Base-by-base conservation (phyloP, 2,113 vertebrate genomes). In the Cardinalis cardinalis region DNA sequence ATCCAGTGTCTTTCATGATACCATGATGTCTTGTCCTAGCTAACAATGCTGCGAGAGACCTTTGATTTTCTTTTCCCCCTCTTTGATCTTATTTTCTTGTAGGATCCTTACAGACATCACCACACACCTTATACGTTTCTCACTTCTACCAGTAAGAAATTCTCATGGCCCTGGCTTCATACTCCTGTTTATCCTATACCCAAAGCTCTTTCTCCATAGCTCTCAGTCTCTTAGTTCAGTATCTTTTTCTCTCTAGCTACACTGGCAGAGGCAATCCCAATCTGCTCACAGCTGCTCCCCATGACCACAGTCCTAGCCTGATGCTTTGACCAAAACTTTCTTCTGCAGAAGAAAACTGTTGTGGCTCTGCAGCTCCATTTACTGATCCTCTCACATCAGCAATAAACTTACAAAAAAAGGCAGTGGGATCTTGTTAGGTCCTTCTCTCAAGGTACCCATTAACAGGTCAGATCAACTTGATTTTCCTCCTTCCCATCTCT, bases 271-370 rank as follows among this genome's bases (percentile, higher is more conserved):
- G 23, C 13, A 88, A 73, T 28, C 15, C 13, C 80, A 86, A 17
- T 4, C 64, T 84, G 16, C 34, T 66, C 20, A 44, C 23, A 49
- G 58, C 17, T 1, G 0, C 19, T 56, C 2, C 7, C 41, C 0
- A 0, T 38, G 25, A 32, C 43, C 41, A 76, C 15, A 14, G 49
- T 19, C 25, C 32, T 43, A 32, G 10, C 32, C 51, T 40, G 9
- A 32, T 46, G 20, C 20, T 58, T 68, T 52, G 36, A 72, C 26
- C 14, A 53, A 20, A 38, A 31, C 1, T 19, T 58, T 43, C 15
- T 65, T 59, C 59, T n/a, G n/a, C 16, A 73, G 36, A 56, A 34
- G 12, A 59, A 17, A 1, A 7, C 10, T 40, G 3, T 6, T 0
- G 0, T 52, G 49, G 14, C 29, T 68, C 55, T 68, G 26, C 60